Evolutionary conservation across 2,113 vertebrate species (phyloP).

Genomic region (Rousettus leschenaultii): DNA sequence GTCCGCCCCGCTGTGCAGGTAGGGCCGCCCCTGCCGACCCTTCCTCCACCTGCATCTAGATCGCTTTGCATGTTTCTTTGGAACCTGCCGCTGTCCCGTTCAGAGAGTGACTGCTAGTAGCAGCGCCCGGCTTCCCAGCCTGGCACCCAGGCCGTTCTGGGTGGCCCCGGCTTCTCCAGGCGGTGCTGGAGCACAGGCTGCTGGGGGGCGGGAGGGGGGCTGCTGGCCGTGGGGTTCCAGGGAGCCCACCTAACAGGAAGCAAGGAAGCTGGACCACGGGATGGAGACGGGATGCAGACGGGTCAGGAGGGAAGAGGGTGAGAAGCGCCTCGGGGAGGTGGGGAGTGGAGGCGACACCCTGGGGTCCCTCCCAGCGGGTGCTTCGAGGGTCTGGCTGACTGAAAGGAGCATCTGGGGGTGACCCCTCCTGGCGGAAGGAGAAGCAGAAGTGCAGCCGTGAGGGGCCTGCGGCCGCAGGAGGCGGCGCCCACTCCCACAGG

Average conservation of each 20-base stretch:
- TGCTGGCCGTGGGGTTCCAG: too few species aligned
- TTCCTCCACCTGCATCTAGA: too few species aligned
- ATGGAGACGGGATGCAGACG: too few species aligned
- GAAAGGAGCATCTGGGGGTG: not conserved
- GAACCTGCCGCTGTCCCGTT: not conserved
- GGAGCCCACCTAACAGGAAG: not conserved
- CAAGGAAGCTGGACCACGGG: too few species aligned
- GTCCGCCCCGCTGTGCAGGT: rapidly evolving
- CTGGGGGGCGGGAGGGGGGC: too few species aligned
- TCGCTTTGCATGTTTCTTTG: not conserved
- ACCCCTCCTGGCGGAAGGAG: not conserved
- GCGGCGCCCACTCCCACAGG: too few species aligned
- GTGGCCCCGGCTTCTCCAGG: not conserved
- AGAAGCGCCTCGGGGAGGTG: too few species aligned
- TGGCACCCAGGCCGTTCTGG: not conserved
- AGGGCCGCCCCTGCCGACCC: not conserved
- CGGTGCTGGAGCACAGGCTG: rapidly evolving
- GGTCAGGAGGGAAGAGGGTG: rapidly evolving
- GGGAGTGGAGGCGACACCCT: rapidly evolving
- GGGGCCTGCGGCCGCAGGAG: rapidly evolving
- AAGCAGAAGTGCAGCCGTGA: not conserved
- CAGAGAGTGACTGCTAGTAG: not conserved
- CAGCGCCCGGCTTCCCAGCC: not conserved
- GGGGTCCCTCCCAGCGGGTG: not conserved
- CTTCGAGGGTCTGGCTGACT: not conserved